phyloP scores from a whole-genome alignment of 2,113 vertebrate species.

The Nesogale talazaci region DNA sequence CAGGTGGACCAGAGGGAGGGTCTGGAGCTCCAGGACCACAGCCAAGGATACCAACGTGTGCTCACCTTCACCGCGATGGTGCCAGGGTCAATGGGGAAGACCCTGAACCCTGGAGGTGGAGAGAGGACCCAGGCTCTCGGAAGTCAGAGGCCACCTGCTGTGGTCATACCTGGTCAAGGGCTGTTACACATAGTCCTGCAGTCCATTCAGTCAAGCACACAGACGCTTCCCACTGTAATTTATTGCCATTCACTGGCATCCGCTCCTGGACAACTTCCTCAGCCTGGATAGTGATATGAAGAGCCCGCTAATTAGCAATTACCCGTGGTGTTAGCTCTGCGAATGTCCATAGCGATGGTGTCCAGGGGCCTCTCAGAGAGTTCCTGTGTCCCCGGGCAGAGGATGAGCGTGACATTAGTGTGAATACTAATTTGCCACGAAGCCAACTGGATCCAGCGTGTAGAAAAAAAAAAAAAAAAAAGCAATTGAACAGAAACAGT shows the following conservation, averaged over 20 bases:
- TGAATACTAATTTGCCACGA: conserved; percentile 72
- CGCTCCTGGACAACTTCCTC: conserved; percentile 52
- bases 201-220: not conserved
- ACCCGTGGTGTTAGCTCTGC: conserved; percentile 71
- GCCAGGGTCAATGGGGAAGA: too few relatives aligned
- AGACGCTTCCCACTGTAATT: conserved; percentile 51
- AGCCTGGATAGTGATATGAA: conserved; percentile 63
- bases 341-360: conserved; percentile 64
- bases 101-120: too few relatives aligned
- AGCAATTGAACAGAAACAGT: conserved; percentile 4
- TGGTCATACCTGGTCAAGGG: not conserved
- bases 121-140: not conserved
- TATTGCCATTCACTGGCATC: conserved; percentile 58
- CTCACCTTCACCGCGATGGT: too few relatives aligned
- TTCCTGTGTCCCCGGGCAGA: conserved; percentile 51
- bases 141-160: not conserved
- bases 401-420: conserved; percentile 32
- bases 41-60: too few relatives aligned
- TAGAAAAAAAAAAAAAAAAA: conserved; percentile 34
- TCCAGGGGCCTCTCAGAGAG: conserved; percentile 53
- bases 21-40: too few relatives aligned
- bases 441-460: conserved; percentile 49
- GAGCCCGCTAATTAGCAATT: conserved; percentile 73
- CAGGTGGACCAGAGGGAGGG: too few relatives aligned
- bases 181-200: not conserved